Conservation (phyloP, 2,113 vertebrate genomes). For the Nanorana parkeri region DNA sequence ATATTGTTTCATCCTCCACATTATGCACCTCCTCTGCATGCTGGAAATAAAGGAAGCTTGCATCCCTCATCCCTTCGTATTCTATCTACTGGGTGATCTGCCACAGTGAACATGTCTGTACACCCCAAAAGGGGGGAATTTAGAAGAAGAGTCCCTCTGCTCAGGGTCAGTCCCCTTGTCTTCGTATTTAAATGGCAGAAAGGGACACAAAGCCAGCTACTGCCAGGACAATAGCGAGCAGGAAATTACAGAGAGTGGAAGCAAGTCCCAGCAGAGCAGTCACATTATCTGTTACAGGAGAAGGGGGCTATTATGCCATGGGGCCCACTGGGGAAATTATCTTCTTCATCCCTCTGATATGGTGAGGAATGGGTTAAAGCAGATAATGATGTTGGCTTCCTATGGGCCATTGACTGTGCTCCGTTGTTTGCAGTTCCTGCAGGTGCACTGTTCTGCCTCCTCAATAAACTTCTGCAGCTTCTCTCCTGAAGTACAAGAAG, state of each 20-base stretch:
- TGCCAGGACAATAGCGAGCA: conserved; percentile 3
- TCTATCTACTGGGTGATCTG: too few relatives aligned
- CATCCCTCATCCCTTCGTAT: too few relatives aligned
- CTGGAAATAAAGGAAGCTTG: too few relatives aligned
- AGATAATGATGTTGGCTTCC: neutral
- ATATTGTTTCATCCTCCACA: too few relatives aligned
- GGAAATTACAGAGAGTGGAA: conserved; percentile 32
- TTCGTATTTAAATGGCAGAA: conserved; percentile 26
- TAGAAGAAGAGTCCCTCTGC: neutral
- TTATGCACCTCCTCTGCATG: too few relatives aligned
- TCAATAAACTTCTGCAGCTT: neutral
- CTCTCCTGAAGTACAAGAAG: neutral
- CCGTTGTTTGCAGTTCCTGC: neutral
- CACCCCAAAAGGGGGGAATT: too few relatives aligned
- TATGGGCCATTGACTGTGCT: neutral
- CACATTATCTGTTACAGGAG: conserved; percentile 33
- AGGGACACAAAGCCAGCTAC: conserved; percentile 25
- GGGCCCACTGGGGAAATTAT: conserved; percentile 24
- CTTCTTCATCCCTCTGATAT: conserved; percentile 19
- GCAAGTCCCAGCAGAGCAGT: conserved; percentile 20
- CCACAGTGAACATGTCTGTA: too few relatives aligned
- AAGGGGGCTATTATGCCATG: conserved; percentile 20
- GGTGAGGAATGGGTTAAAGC: neutral
- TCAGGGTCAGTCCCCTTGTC: neutral
- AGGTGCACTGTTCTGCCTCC: neutral